Conservation (phyloP, 2,797 vertebrate species). For the Phyllotis vaccarum region DNA sequence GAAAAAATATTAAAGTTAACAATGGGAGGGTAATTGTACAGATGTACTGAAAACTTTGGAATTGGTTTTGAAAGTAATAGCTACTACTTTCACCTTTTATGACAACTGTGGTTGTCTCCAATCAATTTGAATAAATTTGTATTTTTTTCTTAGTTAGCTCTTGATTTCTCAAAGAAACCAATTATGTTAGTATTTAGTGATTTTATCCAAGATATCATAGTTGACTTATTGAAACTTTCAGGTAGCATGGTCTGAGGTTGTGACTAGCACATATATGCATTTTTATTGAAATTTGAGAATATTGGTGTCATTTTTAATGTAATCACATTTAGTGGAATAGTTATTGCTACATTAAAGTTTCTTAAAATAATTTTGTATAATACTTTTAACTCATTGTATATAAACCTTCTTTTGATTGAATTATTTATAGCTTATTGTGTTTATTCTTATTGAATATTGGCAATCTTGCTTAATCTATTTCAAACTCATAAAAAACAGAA, state of each 20-base stretch:
- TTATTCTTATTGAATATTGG: conserved; percentile 32
- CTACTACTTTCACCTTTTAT: not conserved
- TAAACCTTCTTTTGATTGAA: not conserved
- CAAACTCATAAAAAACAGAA: not conserved
- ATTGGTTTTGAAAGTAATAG: conserved; percentile 5
- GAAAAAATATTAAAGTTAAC: not conserved
- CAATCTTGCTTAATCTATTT: not conserved
- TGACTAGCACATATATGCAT: not conserved
- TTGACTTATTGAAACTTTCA: not conserved
- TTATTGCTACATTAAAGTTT: not conserved
- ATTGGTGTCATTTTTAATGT: not conserved
- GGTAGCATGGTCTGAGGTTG: not conserved
- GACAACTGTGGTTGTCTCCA: not conserved
- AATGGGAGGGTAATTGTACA: not conserved
- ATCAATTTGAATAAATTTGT: not conserved
- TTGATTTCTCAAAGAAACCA: not conserved
- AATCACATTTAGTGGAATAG: not conserved
- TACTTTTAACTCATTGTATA: not conserved
- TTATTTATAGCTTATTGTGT: not conserved
- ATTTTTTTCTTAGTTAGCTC: not conserved
- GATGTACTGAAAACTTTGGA: not conserved
- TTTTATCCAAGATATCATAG: not conserved
- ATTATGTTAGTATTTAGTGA: conserved; percentile 14
- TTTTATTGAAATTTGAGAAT: conserved; percentile 32
- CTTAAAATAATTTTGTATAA: conserved; percentile 24